These are phyloP conservation scores for Tringa solitaria DNA, from an alignment of 2,113 vertebrate species.

Conservation along the genomic window DNA sequence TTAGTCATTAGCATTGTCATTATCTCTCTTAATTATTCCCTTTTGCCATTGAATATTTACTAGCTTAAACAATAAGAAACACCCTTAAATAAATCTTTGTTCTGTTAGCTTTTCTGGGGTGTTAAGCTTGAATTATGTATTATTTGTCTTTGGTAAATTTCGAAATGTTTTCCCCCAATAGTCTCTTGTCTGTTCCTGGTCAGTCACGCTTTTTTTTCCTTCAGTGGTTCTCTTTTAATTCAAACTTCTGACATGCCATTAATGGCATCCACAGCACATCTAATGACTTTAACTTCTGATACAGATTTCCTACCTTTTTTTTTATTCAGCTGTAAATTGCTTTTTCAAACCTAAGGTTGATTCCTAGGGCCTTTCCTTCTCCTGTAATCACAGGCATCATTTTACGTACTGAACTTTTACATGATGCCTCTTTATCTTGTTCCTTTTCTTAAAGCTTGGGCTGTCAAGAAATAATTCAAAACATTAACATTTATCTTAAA, in stretches of 20 bases:
- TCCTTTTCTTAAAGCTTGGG: neutral
- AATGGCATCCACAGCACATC: neutral
- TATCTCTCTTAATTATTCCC: neutral
- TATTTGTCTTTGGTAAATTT: neutral
- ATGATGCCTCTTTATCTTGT: neutral
- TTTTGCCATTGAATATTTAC: neutral
- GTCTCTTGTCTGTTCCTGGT: neutral
- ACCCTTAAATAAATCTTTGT: neutral
- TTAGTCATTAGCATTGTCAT: neutral
- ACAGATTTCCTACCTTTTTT: neutral
- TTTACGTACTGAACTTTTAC: neutral
- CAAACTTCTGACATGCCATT: neutral
- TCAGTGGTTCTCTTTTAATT: neutral
- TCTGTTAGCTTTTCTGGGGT: neutral
- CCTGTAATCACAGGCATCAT: neutral
- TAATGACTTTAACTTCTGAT: neutral
- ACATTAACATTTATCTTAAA: neutral
- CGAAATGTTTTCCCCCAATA: neutral
- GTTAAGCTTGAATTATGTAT: neutral
- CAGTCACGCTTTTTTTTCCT: neutral
- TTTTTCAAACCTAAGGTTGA: neutral
- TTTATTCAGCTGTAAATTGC: neutral
- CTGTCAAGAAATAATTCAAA: neutral
- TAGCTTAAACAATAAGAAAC: neutral
- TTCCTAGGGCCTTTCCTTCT: neutral